A percentile compares a stretch with the other conserved stretches of the same genome.
These are phyloP conservation scores for Syndactyla subalaris DNA, from an alignment of 2,797 vertebrate species.

Conservation along the genomic window DNA sequence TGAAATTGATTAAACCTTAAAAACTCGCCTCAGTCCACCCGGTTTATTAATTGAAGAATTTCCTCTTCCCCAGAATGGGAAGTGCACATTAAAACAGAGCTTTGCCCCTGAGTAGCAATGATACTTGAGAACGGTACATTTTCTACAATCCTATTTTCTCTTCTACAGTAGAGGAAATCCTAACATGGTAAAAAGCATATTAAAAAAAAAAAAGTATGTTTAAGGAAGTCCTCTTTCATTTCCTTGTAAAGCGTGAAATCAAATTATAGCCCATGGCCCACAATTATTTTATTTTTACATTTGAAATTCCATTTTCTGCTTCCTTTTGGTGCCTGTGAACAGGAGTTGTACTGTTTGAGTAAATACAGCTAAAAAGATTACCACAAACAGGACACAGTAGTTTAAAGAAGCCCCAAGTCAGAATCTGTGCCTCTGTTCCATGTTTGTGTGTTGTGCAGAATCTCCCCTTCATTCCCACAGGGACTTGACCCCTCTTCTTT, in stretches of 20 bases:
- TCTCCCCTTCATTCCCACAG: not conserved
- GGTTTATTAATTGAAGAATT: slow-evolving; percentile 89
- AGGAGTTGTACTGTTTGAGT: slow-evolving; percentile 66
- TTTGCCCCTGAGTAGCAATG: slow-evolving; percentile 78
- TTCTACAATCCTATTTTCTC: slow-evolving; percentile 81
- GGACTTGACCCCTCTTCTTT: not conserved
- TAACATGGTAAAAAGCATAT: slow-evolving; percentile 78
- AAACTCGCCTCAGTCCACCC: slow-evolving; percentile 82
- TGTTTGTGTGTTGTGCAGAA: not conserved
- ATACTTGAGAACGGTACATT: slow-evolving; percentile 79
- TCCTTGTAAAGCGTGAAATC: slow-evolving; percentile 82
- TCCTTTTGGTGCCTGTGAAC: slow-evolving; percentile 69
- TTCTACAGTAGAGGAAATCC: slow-evolving; percentile 77
- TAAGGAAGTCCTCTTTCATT: slow-evolving; percentile 81
- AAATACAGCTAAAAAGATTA: slow-evolving; percentile 73
- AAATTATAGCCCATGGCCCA: slow-evolving; percentile 75
- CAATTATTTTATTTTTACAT: slow-evolving; percentile 80
- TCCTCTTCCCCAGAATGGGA: slow-evolving; percentile 90
- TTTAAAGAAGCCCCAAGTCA: slow-evolving; percentile 33
- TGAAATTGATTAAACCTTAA: slow-evolving; percentile 91
- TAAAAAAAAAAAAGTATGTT: slow-evolving; percentile 33
- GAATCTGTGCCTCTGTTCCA: not conserved
- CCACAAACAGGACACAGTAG: slow-evolving; percentile 49
- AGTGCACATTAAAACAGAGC: slow-evolving; percentile 83
- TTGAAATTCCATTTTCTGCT: slow-evolving; percentile 77